Evolutionary conservation across 2,888 invertebrate species (phyloP).

Genomic region (Cryptops parisi): DNA sequence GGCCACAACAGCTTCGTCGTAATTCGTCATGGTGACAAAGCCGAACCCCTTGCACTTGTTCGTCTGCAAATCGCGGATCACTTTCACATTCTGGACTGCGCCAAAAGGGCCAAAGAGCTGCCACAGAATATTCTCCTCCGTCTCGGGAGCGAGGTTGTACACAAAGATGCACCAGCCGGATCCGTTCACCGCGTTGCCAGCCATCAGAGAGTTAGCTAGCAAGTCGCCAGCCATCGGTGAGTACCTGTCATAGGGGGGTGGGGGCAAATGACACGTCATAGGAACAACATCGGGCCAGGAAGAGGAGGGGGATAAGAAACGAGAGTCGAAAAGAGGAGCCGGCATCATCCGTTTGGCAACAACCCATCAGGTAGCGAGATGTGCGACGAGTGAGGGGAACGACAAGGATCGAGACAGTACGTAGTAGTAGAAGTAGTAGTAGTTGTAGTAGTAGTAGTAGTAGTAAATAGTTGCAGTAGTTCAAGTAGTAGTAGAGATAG

Average conservation of each 20-base stretch:
- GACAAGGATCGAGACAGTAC: no score
- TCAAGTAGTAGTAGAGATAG: no score
- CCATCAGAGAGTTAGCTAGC: slow-evolving; percentile 61
- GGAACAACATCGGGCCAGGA: no score
- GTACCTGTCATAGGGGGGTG: slow-evolving; percentile 49
- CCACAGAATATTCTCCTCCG: slow-evolving; percentile 82
- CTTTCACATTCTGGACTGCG: slow-evolving; percentile 93
- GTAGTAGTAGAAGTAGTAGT: no score
- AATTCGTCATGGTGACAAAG: slow-evolving; percentile 97
- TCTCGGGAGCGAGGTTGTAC: slow-evolving; percentile 80
- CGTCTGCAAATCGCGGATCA: slow-evolving; percentile 85
- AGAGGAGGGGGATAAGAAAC: no score
- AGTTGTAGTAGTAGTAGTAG: no score
- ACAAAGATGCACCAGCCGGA: slow-evolving; percentile 89
- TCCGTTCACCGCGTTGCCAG: slow-evolving; percentile 61
- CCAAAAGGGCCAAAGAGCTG: slow-evolving; percentile 95
- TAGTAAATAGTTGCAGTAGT: no score
- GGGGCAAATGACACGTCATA: no score
- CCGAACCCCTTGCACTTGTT: slow-evolving; percentile 98
- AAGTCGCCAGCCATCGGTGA: slow-evolving; percentile 64
- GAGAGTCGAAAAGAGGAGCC: no score
- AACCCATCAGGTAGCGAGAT: no score
- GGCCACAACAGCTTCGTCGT: slow-evolving; percentile 91
- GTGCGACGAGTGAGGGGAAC: no score
- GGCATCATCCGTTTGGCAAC: no score